Conservation (phyloP, 23 tunicate genomes). For the Botrylloides violaceus region DNA sequence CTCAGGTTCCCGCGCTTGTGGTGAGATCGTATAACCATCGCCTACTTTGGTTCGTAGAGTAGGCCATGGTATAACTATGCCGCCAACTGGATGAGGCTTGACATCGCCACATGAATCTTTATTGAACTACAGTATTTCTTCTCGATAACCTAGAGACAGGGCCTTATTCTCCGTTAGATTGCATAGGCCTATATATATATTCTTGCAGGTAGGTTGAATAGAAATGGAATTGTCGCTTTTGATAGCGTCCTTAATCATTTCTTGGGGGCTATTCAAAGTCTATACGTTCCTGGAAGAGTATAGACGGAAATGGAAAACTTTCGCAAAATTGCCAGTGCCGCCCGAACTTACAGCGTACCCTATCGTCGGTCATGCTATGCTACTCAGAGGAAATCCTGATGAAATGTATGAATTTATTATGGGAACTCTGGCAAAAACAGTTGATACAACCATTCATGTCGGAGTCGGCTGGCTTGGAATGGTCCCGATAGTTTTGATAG, state of each 20-base stretch:
- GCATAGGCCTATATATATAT: too few relatives aligned
- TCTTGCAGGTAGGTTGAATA: too few relatives aligned
- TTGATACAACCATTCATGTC: not conserved
- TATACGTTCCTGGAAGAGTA: not conserved
- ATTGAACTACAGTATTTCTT: too few relatives aligned
- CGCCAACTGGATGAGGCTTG: too few relatives aligned
- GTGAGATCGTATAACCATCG: too few relatives aligned
- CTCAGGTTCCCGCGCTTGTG: too few relatives aligned
- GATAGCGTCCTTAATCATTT: not conserved
- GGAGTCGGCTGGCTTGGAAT: slow-evolving; percentile 60
- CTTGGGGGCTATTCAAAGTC: not conserved
- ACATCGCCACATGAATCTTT: too few relatives aligned
- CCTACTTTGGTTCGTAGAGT: too few relatives aligned
- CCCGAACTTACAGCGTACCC: slow-evolving; percentile 30
- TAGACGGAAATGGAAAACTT: not conserved
- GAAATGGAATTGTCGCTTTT: not conserved
- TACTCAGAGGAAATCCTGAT: slow-evolving; percentile 19
- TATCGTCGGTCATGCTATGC: slow-evolving; percentile 29
- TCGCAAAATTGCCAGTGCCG: slow-evolving; percentile 17
- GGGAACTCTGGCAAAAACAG: not conserved
- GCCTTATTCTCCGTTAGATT: too few relatives aligned
- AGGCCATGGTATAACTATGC: too few relatives aligned
- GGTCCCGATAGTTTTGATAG: slow-evolving; percentile 29
- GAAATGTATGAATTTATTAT: slow-evolving; percentile 24
- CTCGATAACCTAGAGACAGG: too few relatives aligned